Conservation (phyloP, 1,140 invertebrate species). For the Charaxes varanes region DNA sequence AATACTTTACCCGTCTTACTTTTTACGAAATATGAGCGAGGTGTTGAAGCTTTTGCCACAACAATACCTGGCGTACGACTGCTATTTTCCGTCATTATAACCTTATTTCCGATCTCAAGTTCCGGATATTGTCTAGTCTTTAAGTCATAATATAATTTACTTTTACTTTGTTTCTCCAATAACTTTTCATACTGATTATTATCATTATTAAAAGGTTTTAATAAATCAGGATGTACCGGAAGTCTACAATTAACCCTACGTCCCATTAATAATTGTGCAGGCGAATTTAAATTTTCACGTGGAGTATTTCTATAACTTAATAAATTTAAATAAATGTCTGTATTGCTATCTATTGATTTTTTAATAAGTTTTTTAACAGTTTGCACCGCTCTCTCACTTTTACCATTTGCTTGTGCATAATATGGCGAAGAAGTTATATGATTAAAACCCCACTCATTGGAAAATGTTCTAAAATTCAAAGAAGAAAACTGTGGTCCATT, state of each 20-base stretch:
- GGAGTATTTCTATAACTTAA: conserved; percentile 16
- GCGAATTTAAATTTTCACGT: conserved; percentile 15
- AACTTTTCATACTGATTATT: too few relatives aligned
- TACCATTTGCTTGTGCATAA: conserved; percentile 18
- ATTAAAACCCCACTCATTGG: conserved; percentile 7
- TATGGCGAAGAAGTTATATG: conserved; percentile 17
- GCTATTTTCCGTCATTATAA: too few relatives aligned
- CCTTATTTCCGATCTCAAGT: neutral
- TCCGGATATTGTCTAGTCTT: too few relatives aligned
- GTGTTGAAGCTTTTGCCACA: neutral
- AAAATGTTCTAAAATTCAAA: conserved; percentile 7
- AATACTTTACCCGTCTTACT: neutral
- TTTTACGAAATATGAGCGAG: neutral
- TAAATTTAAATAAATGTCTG: conserved; percentile 19
- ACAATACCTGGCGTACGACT: neutral
- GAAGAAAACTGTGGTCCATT: conserved; percentile 8
- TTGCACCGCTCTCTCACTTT: conserved; percentile 18
- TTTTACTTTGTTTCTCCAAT: too few relatives aligned
- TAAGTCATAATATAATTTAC: too few relatives aligned
- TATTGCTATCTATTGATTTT: conserved; percentile 11
- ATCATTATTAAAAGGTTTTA: neutral
- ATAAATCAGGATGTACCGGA: conserved; percentile 14
- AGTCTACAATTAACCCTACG: conserved; percentile 12
- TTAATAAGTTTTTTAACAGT: conserved; percentile 16
- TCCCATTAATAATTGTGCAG: conserved; percentile 20